Evolutionary conservation across 2,888 invertebrate genomes (phyloP).

Genomic region (Danaus chrysippus): DNA sequence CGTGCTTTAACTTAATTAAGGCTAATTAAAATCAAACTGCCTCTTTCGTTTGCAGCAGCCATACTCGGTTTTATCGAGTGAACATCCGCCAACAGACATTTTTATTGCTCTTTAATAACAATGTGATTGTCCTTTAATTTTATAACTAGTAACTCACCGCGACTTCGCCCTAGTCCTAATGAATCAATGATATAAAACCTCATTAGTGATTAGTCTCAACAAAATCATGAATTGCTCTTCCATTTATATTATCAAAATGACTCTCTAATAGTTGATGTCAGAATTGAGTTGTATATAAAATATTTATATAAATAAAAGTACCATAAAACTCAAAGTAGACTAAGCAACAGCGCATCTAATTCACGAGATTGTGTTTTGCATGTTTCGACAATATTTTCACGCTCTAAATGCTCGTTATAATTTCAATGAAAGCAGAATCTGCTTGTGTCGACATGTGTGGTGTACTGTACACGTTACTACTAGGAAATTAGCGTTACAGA

Average conservation of each 20-base stretch:
- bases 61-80: conserved; percentile 21
- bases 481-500: conserved; percentile 56
- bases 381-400: conserved; percentile 78
- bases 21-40: conserved; percentile 61
- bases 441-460: conserved; percentile 37
- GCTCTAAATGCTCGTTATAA: conserved; percentile 65
- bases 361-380: conserved; percentile 78
- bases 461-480: conserved; percentile 38
- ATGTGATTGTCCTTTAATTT: conserved; percentile 15
- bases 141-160: neutral
- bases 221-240: too few species aligned
- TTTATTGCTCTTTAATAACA: conserved; percentile 22
- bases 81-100: conserved; percentile 22
- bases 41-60: conserved; percentile 30
- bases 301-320: too few species aligned
- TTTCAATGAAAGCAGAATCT: conserved; percentile 73
- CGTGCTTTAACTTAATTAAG: conserved; percentile 61
- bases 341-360: conserved; percentile 76
- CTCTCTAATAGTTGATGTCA: too few species aligned
- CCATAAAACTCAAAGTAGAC: conserved; percentile 46
- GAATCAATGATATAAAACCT: too few species aligned
- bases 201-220: too few species aligned
- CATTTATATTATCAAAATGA: too few species aligned
- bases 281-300: too few species aligned
- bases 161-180: too few species aligned